Base-by-base conservation (phyloP, 1,140 invertebrate genomes). In the Amphibalanus amphitrite region DNA sequence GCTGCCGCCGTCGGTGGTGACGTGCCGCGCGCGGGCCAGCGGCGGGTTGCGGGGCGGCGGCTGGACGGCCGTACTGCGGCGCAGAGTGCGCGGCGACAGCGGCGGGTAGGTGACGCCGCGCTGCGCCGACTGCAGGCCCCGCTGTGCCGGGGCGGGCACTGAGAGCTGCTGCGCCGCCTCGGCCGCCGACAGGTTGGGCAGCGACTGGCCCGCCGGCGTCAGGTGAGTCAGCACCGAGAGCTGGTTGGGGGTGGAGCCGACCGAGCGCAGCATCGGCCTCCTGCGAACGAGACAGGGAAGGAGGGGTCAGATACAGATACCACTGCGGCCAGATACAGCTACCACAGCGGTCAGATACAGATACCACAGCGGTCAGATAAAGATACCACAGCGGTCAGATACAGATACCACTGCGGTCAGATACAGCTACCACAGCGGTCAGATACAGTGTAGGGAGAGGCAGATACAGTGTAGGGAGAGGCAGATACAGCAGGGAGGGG, bases 51-150 rank as follows among this genome's bases (percentile, higher is more conserved):
- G 85, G 73, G 85, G 84, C 20, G 86, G 84, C 38, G 88, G 88
- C 74, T 87, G 82, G 28, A 86, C 26, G 25, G 71, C 71, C 59
- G 69, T 20, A 20, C 71, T 67, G 85, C 88, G 80, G 74, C 86
- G 80, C 59, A 89, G 79, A 69, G 86, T 86, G 67, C 87, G 86
- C 67, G 89, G 89, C 65, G 87, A 89, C 40, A 88, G 88, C 30
- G 89, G 88, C 72, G 88, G 88, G 79, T 90, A 90, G 28, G 87
- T 88, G 74, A 89, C 86, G 72, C 88, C 88, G 78, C 86, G 79
- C 28, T 75, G 71, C 28, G 74, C 72, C 69, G 76, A 70, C 68
- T 73, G 69, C 20, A 74, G 71, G 23, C 78, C 79, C 8, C 79
- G 77, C 13, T 80, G 78, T 71, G 64, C 71, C 75, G 28, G 74